phyloP scores from a whole-genome alignment of 2,888 invertebrate species.

The Yponomeuta evonymella region DNA sequence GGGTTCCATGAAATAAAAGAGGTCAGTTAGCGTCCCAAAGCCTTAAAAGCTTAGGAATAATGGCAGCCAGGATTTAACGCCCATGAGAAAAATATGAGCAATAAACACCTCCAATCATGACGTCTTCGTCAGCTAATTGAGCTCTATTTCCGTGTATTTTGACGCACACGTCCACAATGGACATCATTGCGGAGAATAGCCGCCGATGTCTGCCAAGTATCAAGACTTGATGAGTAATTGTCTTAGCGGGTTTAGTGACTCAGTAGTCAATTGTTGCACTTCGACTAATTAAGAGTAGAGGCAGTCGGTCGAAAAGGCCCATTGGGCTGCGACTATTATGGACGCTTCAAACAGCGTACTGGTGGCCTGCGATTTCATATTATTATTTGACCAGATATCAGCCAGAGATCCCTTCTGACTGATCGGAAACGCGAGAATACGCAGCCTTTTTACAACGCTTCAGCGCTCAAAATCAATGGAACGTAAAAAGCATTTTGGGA shows the following conservation, averaged over 20 bases:
- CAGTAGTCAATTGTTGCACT: slow-evolving; percentile 12
- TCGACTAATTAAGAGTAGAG: slow-evolving; percentile 11
- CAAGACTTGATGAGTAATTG: slow-evolving; percentile 40
- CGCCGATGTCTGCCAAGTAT: slow-evolving; percentile 31
- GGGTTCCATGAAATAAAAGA: too few species aligned
- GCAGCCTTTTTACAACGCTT: not conserved
- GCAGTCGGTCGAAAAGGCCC: not conserved
- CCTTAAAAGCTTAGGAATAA: too few species aligned
- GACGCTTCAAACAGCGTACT: not conserved
- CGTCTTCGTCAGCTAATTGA: slow-evolving; percentile 11
- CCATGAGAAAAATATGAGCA: not conserved
- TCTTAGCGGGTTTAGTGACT: slow-evolving; percentile 15
- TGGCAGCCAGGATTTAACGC: not conserved
- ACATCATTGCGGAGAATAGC: slow-evolving; percentile 52
- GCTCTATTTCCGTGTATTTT: slow-evolving; percentile 14
- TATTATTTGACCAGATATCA: too few species aligned
- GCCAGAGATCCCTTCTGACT: too few species aligned
- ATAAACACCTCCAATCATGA: not conserved
- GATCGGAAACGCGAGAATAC: too few species aligned
- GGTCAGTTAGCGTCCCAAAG: too few species aligned
- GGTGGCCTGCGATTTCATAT: too few species aligned
- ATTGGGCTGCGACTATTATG: not conserved
- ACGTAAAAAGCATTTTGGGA: not conserved
- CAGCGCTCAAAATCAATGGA: not conserved
- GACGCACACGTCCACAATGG: slow-evolving; percentile 19